Evolutionary conservation across 2,888 invertebrate genomes (phyloP).

Genomic region (Dioctria rufipes): DNA sequence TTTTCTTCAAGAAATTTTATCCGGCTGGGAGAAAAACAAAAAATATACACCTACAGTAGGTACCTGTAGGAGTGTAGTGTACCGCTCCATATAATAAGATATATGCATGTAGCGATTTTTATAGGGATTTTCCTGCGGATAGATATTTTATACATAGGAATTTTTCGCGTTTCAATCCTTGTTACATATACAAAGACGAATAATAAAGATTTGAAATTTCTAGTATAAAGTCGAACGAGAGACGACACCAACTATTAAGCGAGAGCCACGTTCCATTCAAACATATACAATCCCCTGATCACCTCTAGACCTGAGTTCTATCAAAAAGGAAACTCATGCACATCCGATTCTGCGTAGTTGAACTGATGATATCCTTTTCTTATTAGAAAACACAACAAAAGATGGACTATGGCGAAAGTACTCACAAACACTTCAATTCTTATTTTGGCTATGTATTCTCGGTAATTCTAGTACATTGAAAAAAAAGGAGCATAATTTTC

Average conservation of each 20-base stretch:
- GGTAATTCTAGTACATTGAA: neutral
- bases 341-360: neutral
- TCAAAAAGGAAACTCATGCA: neutral
- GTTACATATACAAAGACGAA: neutral
- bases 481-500: neutral
- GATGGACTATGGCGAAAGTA: neutral
- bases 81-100: no score
- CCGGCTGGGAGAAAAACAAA: constrained; percentile 28
- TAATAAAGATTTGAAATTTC: neutral
- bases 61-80: constrained; percentile 42
- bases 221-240: neutral
- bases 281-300: neutral
- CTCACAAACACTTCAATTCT: no score
- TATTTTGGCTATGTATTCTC: neutral
- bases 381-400: neutral
- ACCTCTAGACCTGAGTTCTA: neutral
- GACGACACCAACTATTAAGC: neutral
- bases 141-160: neutral
- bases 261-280: neutral
- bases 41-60: neutral
- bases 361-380: neutral
- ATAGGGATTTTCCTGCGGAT: constrained; percentile 4
- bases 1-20: constrained; percentile 16
- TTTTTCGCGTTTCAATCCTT: constrained; percentile 1
- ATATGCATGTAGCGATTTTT: no score